These are phyloP conservation scores for Xiphophorus birchmanni DNA, from an alignment of 2,797 vertebrate species.

Conservation along the genomic window DNA sequence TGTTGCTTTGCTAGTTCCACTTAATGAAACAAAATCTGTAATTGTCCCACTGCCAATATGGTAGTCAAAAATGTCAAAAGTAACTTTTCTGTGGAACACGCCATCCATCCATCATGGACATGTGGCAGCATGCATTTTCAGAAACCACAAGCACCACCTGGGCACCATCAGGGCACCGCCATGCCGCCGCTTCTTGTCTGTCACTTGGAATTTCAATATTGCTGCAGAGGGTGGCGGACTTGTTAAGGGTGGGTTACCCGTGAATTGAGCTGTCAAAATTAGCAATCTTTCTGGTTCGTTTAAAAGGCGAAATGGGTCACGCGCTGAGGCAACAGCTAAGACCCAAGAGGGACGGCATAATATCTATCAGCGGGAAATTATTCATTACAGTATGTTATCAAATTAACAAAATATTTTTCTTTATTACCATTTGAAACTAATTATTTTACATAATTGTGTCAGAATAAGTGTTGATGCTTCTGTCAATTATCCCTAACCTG, in stretches of 20 bases:
- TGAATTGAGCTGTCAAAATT: constrained; percentile 75
- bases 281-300: constrained; percentile 64
- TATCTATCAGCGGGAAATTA: constrained; percentile 46
- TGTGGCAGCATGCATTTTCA: constrained; percentile 58
- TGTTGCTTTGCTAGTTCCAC: not conserved
- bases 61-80: constrained; percentile 20
- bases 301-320: constrained; percentile 67
- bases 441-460: constrained; percentile 63
- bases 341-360: constrained; percentile 60
- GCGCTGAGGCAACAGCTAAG: constrained; percentile 52
- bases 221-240: constrained; percentile 70
- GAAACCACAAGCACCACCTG: constrained; percentile 61
- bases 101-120: constrained; percentile 38
- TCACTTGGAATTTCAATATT: constrained; percentile 62
- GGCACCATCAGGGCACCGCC: constrained; percentile 63
- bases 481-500: constrained; percentile 63
- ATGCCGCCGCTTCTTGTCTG: constrained; percentile 62
- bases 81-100: constrained; percentile 44
- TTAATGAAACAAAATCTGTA: not conserved
- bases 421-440: constrained; percentile 62
- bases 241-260: constrained; percentile 58
- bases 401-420: constrained; percentile 54
- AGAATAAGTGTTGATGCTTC: constrained; percentile 66
- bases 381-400: constrained; percentile 61
- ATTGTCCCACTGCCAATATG: not conserved